These are phyloP conservation scores for Athalia cordata DNA, from an alignment of 2,888 invertebrate species.

Conservation along the genomic window DNA sequence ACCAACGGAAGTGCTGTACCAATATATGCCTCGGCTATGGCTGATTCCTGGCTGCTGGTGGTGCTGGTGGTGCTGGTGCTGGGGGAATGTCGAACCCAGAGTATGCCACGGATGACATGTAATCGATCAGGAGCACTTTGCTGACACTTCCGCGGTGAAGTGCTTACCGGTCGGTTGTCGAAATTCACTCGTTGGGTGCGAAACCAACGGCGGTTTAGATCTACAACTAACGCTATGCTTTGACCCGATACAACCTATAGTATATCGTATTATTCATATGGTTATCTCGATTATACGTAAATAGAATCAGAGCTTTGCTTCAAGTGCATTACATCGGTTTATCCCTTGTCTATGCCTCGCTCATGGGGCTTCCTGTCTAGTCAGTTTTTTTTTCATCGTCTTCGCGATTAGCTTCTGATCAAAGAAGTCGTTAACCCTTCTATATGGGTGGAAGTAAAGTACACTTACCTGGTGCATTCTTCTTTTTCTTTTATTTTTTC, in stretches of 20 bases:
- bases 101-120: constrained; percentile 70
- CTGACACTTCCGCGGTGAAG: constrained; percentile 62
- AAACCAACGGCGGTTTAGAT: not conserved
- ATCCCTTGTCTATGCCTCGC: constrained; percentile 12
- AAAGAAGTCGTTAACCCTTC: not conserved
- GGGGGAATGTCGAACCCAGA: constrained; percentile 65
- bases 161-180: constrained; percentile 36
- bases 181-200: constrained; percentile 29
- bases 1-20: constrained; percentile 4
- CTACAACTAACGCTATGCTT: not conserved
- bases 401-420: not conserved
- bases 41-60: too few species aligned
- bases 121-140: constrained; percentile 71
- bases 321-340: not conserved
- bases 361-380: constrained; percentile 28
- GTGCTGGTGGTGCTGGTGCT: too few species aligned
- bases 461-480: not conserved
- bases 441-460: not conserved
- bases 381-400: constrained; percentile 9
- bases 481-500: too few species aligned
- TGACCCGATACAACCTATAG: not conserved
- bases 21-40: constrained; percentile 47
- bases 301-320: not conserved
- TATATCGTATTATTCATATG: too few species aligned
- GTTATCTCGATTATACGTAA: too few species aligned